A percentile compares a stretch with the other conserved stretches of the same genome.
Conservation (phyloP, 2,113 vertebrate genomes). For the Mola mola region DNA sequence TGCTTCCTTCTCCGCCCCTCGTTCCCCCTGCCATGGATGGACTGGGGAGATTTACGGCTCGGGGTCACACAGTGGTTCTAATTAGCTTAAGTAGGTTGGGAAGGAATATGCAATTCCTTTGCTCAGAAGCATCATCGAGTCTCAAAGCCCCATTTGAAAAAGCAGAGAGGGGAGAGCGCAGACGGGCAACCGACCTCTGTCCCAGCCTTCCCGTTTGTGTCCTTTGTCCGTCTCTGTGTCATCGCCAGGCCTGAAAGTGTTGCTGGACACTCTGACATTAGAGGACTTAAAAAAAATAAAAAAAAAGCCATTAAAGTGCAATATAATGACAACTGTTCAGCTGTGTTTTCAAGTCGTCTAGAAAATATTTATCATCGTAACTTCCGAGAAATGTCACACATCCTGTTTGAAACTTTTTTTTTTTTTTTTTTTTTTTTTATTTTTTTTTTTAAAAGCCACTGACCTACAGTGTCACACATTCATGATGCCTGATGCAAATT, state of each 20-base stretch:
- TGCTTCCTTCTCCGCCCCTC: constrained; percentile 8
- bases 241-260: background rate
- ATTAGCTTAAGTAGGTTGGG: constrained; percentile 80
- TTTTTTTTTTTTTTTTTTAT: too few species aligned
- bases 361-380: too few species aligned
- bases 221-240: background rate
- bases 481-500: too few species aligned
- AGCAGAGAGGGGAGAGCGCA: constrained; percentile 33
- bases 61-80: constrained; percentile 75
- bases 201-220: constrained; percentile 14
- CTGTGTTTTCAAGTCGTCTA: too few species aligned
- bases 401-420: too few species aligned
- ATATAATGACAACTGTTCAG: constrained; percentile 21
- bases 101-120: constrained; percentile 63
- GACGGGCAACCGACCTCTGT: constrained; percentile 29
- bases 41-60: constrained; percentile 73
- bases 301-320: too few species aligned
- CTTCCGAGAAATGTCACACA: too few species aligned
- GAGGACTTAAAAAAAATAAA: constrained; percentile 2
- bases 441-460: too few species aligned
- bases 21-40: constrained; percentile 52
- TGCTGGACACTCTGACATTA: constrained; percentile 2
- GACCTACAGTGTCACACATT: too few species aligned
- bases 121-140: constrained; percentile 53
- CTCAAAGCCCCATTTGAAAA: constrained; percentile 58